phyloP scores from a whole-genome alignment of 2,113 vertebrate species.

The Piaya cayana region DNA sequence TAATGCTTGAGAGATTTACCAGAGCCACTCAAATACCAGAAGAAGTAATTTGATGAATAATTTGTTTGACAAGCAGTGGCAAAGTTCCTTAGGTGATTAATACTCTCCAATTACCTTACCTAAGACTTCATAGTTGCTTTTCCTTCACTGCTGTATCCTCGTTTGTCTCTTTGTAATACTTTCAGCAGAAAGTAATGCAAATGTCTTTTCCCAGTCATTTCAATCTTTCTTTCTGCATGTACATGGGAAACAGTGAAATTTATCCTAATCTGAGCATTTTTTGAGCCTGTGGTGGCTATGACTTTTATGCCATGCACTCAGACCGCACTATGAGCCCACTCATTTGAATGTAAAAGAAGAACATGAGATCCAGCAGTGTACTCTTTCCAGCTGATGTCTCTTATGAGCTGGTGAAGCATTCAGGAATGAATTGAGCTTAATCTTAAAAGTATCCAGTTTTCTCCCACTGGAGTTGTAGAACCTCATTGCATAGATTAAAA shows the following conservation, averaged over 20 bases:
- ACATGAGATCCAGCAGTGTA: background rate
- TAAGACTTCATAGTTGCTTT: background rate
- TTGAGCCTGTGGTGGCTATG: background rate
- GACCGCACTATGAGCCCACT: background rate
- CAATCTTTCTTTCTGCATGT: background rate
- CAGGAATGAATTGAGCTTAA: background rate
- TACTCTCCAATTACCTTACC: background rate
- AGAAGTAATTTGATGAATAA: conserved; percentile 14
- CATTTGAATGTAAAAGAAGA: background rate
- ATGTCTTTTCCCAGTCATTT: background rate
- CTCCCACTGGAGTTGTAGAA: background rate
- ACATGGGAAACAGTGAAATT: background rate
- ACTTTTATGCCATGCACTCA: background rate
- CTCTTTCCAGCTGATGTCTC: background rate
- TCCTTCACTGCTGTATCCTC: background rate
- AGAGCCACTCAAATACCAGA: background rate
- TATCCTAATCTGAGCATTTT: background rate
- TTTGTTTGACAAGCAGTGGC: conserved; percentile 36
- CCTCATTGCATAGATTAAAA: background rate
- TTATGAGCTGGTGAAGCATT: background rate
- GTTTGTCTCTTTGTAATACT: background rate
- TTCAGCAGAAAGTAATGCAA: background rate
- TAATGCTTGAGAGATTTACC: background rate
- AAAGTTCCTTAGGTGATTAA: conserved; percentile 22
- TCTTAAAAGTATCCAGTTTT: background rate